Conservation (phyloP, 2,888 invertebrate genomes). For the Acanthosepion lycidas region DNA sequence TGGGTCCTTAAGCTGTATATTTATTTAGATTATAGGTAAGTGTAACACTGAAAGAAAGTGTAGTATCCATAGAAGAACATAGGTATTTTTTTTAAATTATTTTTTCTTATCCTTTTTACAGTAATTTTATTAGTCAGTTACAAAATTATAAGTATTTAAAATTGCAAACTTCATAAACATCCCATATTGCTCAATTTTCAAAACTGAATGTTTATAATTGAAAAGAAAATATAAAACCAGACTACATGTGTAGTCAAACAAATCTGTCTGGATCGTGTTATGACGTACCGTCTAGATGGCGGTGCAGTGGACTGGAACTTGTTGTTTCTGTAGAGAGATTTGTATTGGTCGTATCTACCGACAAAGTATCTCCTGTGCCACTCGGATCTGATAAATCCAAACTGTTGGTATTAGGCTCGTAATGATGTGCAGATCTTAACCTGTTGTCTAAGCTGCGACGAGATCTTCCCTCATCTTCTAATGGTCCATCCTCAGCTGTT, state of each 20-base stretch:
- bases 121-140: too few species aligned
- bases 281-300: slow-evolving; percentile 39
- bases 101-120: too few species aligned
- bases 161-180: too few species aligned
- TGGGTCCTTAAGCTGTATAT: too few species aligned
- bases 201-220: neutral
- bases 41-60: too few species aligned
- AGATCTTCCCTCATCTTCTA: slow-evolving; percentile 42
- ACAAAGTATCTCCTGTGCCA: slow-evolving; percentile 40
- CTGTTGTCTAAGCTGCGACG: slow-evolving; percentile 11
- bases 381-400: slow-evolving; percentile 39
- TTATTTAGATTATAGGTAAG: too few species aligned
- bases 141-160: too few species aligned
- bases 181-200: neutral
- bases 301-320: neutral
- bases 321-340: slow-evolving; percentile 24
- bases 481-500: slow-evolving; percentile 44
- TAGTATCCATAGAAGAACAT: too few species aligned
- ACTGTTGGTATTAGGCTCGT: slow-evolving; percentile 25
- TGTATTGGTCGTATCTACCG: slow-evolving; percentile 38
- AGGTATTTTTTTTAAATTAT: too few species aligned
- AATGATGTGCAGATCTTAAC: neutral
- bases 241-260: neutral
- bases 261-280: neutral
- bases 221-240: neutral